Percentiles rank a stretch among this genome's conserved stretches.
phyloP scores from a whole-genome alignment of 2,888 invertebrate genomes.

The Dryobotodes eremita region DNA sequence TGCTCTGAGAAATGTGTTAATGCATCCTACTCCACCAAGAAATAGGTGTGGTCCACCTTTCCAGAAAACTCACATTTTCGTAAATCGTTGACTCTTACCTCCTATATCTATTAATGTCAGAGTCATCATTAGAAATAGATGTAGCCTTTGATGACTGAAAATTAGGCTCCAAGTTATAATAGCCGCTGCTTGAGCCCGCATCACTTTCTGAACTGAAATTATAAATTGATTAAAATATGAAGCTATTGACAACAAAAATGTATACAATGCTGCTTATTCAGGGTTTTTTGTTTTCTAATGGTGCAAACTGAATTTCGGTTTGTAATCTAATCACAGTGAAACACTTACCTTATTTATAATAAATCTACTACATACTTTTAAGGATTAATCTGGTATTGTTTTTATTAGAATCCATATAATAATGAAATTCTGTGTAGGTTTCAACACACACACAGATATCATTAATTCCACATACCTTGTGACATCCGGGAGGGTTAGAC shows the following conservation, averaged over 20 bases:
- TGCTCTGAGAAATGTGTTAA: background rate
- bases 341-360: background rate
- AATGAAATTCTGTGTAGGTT: background rate
- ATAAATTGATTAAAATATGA: background rate
- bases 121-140: conserved; percentile 74
- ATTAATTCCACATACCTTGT: conserved; percentile 74
- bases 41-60: background rate
- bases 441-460: background rate
- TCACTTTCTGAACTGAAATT: conserved; percentile 78
- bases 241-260: background rate
- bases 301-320: background rate
- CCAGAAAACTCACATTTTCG: background rate
- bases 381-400: background rate
- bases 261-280: background rate
- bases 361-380: background rate
- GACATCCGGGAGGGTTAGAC: conserved; percentile 85
- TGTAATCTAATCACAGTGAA: background rate
- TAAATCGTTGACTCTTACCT: conserved; percentile 67
- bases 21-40: background rate
- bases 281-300: background rate
- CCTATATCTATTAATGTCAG: conserved; percentile 64
- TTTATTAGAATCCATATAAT: background rate
- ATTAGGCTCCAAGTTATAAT: conserved; percentile 74
- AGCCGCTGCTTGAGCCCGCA: conserved; percentile 72
- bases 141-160: conserved; percentile 77